Percentiles rank a stretch among this genome's conserved stretches.
Evolutionary conservation across 2,113 vertebrate species (phyloP).

Genomic region (Furnarius figulus): DNA sequence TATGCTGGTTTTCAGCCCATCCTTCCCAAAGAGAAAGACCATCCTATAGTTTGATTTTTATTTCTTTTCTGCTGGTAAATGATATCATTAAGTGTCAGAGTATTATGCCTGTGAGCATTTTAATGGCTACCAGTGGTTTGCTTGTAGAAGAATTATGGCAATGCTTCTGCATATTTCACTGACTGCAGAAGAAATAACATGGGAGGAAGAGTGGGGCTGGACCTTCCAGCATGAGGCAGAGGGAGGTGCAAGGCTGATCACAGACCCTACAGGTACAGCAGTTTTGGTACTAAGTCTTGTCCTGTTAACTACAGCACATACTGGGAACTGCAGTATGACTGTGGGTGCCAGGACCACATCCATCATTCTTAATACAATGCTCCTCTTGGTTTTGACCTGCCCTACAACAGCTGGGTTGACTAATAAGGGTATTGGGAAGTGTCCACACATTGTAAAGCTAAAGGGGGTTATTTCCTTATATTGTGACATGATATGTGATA

Average conservation of each 20-base stretch:
- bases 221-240: neutral
- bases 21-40: neutral
- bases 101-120: neutral
- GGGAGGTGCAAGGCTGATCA: neutral
- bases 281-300: neutral
- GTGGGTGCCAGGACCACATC: neutral
- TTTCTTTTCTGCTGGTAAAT: neutral
- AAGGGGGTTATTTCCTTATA: slow-evolving; percentile 23
- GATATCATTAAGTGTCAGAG: neutral
- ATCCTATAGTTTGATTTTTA: neutral
- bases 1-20: neutral
- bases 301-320: neutral
- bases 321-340: neutral
- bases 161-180: neutral
- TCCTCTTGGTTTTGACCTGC: neutral
- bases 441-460: neutral
- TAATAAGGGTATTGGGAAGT: neutral
- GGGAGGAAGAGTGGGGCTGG: neutral
- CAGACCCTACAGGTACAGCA: neutral
- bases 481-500: neutral
- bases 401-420: neutral
- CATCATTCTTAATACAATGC: neutral
- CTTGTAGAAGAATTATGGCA: neutral
- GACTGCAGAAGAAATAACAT: neutral
- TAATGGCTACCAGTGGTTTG: neutral